These are phyloP conservation scores for Poecile montanus DNA, from an alignment of 2,797 vertebrate species.

Conservation along the genomic window DNA sequence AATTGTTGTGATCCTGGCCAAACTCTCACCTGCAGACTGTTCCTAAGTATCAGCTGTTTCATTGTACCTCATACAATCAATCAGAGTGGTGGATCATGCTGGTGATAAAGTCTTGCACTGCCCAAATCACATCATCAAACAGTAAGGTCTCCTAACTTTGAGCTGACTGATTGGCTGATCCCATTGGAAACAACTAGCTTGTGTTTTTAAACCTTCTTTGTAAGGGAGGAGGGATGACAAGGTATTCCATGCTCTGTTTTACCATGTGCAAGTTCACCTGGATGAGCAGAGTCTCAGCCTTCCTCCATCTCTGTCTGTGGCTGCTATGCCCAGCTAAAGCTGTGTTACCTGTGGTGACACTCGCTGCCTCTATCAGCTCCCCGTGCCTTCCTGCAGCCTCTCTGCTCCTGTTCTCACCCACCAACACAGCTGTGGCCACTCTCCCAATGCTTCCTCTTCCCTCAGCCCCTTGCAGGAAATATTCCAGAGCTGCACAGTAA, in stretches of 20 bases:
- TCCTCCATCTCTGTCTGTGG: too few relatives aligned
- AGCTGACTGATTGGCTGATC: neutral
- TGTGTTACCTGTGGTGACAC: neutral
- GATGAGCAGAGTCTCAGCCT: neutral
- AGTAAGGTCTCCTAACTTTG: neutral
- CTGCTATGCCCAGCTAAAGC: neutral
- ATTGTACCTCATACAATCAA: neutral
- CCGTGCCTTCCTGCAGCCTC: neutral
- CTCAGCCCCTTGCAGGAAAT: neutral
- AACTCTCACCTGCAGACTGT: neutral
- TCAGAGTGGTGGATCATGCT: neutral
- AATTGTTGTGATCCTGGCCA: neutral
- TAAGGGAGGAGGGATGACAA: neutral
- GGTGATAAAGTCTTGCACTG: too few relatives aligned
- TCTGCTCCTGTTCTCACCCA: too few relatives aligned
- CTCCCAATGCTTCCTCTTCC: fast-evolving
- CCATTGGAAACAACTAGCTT: neutral
- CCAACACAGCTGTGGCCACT: fast-evolving
- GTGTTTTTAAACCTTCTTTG: neutral
- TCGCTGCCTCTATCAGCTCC: neutral
- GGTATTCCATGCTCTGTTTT: neutral
- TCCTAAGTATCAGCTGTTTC: too few relatives aligned
- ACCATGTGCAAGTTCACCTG: neutral
- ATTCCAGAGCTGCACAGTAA: neutral
- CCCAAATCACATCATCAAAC: neutral